Evolutionary conservation across 1,140 invertebrate genomes (phyloP), one percentile per base, ranked within the genome.

Genomic region (Colletes gigas): DNA sequence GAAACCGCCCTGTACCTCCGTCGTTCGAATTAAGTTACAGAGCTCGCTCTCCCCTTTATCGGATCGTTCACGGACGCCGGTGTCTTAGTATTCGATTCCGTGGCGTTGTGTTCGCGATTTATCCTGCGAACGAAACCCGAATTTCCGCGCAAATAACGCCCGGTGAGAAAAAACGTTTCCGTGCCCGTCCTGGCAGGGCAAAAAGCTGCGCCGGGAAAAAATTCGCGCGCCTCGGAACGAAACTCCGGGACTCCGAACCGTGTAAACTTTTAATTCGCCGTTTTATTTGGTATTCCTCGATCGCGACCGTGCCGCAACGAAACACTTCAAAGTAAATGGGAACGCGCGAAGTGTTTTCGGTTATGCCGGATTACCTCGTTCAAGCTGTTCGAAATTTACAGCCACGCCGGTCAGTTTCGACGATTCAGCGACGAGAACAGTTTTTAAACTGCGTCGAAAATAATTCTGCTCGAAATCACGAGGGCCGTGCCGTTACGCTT

Each of bases 261-360:
- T 41, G 67, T 52, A 30, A 70, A 70, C 68, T 70, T 70, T 70
- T 70, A 70, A 70, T 70, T 70, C 52, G 52, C 52, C 30, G 19
- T 57, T 70, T 57, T 30, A 6, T 41, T 41, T 17, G 1, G 47
- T 19, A 30, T 21, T 6, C 30, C 17, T 8, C 9, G 65, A 67
- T 17, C 44, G 44, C 44, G 30, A 63, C 54, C 30, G 19, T 6
- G 15, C 15, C 12, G 15, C 19, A 50, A 50, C 15, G 19, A 7
- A 54, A 50, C 7, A 10, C 50, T 50, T 50, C 10, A 3, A 12
- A 3, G 50, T 9, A 50, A 12, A 50, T 1, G 8, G 10, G 50
- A 62, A 60, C 44, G n/a, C 19, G n/a, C 41, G 0, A 21, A 21
- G 52, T 47, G 52, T 50, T 12, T 50, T 66, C 21, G 30, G 59